Base-by-base conservation (phyloP, 2,113 vertebrate genomes). In the Tringa solitaria region DNA sequence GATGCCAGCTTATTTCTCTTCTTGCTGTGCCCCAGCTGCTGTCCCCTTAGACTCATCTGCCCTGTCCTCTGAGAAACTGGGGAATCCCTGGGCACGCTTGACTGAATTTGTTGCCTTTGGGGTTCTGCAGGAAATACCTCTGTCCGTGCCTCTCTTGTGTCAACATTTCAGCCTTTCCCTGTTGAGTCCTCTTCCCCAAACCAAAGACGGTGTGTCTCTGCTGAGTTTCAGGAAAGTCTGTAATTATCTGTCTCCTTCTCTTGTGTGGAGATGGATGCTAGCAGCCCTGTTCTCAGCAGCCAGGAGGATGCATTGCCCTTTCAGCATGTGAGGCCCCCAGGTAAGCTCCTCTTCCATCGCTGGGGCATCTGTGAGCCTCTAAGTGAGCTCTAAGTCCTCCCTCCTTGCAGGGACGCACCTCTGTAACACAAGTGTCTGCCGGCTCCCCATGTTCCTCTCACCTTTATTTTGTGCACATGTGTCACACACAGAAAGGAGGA, bases 21-120 rank as follows among this genome's bases (percentile, higher is more conserved):
- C 32, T 94, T 85, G 57, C 57, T 90, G 46, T 93, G 69, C 77
- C 56, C 68, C 75, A 81, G 65, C 63, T 95, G 76, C 64, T 91
- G 19, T 39, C 93, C 75, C 61, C 30, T 90, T 13, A 72, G 70
- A 57, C 48, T 63, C 43, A 51, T 16, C 56, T 41, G n/a, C 18
- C 32, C 30, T 87, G 60, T 84, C 69, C 48, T 93, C 85, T 64
- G 94, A 70, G 73, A 75, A 75, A 65, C 32, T 56, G 69, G 84
- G 61, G 65, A 90, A 89, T 82, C 43, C 93, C 46, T 67, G 33
- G 39, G 56, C 23, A 22, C 16, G 41, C 60, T 45, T 83, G 54
- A 50, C 79, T 76, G 82, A 24, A 32, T 80, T 56, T 83, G 18
- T 77, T 93, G 48, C 83, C 64, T 90, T 64, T 78, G 64, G 51